Evolutionary conservation across 2,888 invertebrate species (phyloP), one percentile per base, ranked within the genome.

Genomic region (Halocaridina rubra): DNA sequence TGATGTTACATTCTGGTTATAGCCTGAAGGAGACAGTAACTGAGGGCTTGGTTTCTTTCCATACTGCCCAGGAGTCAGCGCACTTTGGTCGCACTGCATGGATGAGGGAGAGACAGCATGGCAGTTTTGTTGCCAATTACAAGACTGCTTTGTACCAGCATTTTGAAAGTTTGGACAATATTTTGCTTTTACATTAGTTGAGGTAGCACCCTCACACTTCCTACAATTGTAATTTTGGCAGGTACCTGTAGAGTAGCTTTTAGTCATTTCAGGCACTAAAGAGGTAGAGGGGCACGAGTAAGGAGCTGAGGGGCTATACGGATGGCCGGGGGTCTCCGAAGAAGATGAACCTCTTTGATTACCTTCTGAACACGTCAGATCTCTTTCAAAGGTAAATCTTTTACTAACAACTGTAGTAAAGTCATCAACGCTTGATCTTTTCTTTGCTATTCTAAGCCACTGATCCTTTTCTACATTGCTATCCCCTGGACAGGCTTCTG

Each of bases 361-460:
- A 32, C 19, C n/a, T 27, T 53, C 53, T 53, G 53, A 19, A 10
- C 53, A 53, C 4, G 53, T 16, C n/a, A 19, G 19, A 53, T 81
- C 75, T 53, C 30, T 24, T 4, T 81, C 64, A 67, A 76, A 81
- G n/a, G 30, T 75, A 39, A 81, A 81, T 19, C 67, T 81, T 53
- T 64, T 67, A 32, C 74, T 76, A 13, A 64, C 75, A 30, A 53
- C 75, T 39, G 64, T 29, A 7, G 10, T 75, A 29, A 76, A 76
- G 46, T 75, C 74, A 53, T 57, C 67, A 8, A 13, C 8, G 61
- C 22, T 27, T 33, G 22, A 27, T 24, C 22, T 7, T 30, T 75
- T 67, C 22, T 32, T 27, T 1, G 32, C 22, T 30, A 30, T 24
- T 67, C 8, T 67, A n/a, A 32, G 46, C 81, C 75, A 75, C 8